Percentiles rank a stretch among this genome's conserved stretches.
Evolutionary conservation across 2,888 invertebrate genomes (phyloP).

Genomic region (Scaptomyza cyrtandrae): DNA sequence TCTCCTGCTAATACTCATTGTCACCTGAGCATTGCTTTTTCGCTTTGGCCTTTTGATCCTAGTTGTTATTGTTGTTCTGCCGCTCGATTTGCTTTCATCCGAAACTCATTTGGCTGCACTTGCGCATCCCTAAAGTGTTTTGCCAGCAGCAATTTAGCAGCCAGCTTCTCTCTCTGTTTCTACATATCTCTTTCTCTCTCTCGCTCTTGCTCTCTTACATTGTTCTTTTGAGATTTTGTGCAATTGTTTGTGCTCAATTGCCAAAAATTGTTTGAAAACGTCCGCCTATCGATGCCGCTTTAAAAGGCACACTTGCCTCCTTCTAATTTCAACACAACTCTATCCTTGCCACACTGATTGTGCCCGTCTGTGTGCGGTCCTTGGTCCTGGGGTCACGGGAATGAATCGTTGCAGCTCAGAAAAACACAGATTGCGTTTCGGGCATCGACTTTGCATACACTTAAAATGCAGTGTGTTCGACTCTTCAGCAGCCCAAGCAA

Average conservation of each 20-base stretch:
- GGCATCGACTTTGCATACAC: constrained; percentile 69
- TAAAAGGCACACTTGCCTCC: constrained; percentile 17
- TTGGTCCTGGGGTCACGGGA: constrained; percentile 47
- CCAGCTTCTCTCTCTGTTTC: constrained; percentile 4
- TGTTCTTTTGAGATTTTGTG: constrained; percentile 30
- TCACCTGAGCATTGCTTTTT: constrained; percentile 57
- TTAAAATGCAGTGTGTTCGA: constrained; percentile 60
- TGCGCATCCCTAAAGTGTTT: constrained; percentile 72
- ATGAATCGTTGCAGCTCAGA: constrained; percentile 65
- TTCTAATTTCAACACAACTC: constrained; percentile 3
- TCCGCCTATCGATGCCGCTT: constrained; percentile 25
- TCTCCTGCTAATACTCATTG: constrained; percentile 32
- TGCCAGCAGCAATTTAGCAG: constrained; percentile 55
- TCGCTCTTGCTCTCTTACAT: constrained; percentile 1
- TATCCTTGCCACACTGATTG: constrained; percentile 18
- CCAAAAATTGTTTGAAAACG: constrained; percentile 59
- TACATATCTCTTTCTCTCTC: constrained; percentile 1
- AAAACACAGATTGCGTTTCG: constrained; percentile 58
- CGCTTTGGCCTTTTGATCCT: constrained; percentile 51
- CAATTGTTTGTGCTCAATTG: constrained; percentile 73
- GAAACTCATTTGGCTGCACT: constrained; percentile 77
- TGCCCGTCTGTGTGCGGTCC: constrained; percentile 45
- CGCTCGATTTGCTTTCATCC: constrained; percentile 76
- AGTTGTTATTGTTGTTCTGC: constrained; percentile 46
- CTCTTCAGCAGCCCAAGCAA: constrained; percentile 3